Evolutionary conservation across 2,797 vertebrate species (phyloP).

Genomic region (Margarornis squamiger): DNA sequence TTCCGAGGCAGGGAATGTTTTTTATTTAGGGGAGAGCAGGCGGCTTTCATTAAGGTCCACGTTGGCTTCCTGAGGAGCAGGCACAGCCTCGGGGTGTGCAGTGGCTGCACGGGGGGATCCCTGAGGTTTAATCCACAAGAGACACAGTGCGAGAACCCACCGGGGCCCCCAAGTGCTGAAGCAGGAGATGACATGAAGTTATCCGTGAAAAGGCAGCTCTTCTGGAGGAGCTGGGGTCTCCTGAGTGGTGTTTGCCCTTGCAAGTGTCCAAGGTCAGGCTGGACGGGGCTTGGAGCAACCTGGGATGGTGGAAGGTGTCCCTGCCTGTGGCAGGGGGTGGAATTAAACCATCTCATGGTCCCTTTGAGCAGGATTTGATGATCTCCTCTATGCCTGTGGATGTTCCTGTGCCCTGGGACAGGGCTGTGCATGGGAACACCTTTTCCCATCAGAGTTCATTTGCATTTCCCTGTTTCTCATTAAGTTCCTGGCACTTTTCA

Average conservation of each 20-base stretch:
- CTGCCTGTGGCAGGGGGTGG: too few species aligned
- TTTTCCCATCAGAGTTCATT: not conserved
- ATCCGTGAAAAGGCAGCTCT: not conserved
- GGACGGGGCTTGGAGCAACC: too few species aligned
- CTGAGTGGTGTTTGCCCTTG: accelerated
- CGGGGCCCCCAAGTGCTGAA: not conserved
- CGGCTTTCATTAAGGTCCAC: accelerated
- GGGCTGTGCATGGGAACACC: not conserved
- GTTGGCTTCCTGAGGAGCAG: accelerated
- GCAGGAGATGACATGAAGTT: not conserved
- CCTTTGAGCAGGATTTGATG: not conserved
- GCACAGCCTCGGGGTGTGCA: too few species aligned
- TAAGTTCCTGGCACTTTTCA: not conserved
- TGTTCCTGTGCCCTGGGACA: accelerated
- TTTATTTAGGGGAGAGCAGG: not conserved
- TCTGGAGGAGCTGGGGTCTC: not conserved
- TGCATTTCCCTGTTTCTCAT: not conserved
- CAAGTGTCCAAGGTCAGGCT: too few species aligned
- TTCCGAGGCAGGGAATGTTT: too few species aligned
- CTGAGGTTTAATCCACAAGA: not conserved
- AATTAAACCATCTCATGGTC: not conserved
- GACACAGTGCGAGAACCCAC: not conserved
- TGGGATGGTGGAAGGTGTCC: too few species aligned
- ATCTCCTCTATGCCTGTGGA: not conserved
- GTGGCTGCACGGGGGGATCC: accelerated